phyloP scores from a whole-genome alignment of 2,113 vertebrate genomes.

The Pseudonaja textilis region DNA sequence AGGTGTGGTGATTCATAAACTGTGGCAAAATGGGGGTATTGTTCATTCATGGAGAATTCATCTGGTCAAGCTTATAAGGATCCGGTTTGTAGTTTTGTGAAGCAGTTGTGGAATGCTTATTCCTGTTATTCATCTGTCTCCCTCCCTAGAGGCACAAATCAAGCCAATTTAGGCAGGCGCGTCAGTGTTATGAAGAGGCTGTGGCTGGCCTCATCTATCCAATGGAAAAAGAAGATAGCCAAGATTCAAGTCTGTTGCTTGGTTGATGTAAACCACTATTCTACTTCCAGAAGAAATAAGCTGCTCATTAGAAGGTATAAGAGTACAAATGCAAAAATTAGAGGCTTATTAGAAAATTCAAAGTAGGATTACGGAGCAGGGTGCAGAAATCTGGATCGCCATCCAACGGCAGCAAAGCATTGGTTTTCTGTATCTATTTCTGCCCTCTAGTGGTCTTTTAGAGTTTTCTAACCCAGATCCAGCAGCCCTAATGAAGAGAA shows the following conservation, averaged over 20 bases:
- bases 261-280: background rate
- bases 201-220: background rate
- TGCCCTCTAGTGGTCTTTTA: background rate
- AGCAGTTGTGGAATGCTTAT: background rate
- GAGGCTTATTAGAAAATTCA: background rate
- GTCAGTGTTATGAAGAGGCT: background rate
- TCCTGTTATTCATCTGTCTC: background rate
- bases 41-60: background rate
- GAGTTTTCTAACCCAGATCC: background rate
- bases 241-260: background rate
- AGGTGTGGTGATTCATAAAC: background rate
- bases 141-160: background rate
- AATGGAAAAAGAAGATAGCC: background rate
- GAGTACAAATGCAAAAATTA: background rate
- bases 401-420: background rate
- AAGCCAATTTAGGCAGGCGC: background rate
- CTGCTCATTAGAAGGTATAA: background rate
- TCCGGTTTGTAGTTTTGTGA: background rate
- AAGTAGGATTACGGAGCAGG: background rate
- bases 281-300: background rate
- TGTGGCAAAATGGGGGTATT: background rate
- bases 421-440: background rate
- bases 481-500: background rate
- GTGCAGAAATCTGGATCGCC: background rate
- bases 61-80: background rate